A percentile compares a stretch with the other conserved stretches of the same genome.
These are phyloP conservation scores for Protomyctophum bolini DNA, from an alignment of 2,113 vertebrate genomes.

Conservation along the genomic window DNA sequence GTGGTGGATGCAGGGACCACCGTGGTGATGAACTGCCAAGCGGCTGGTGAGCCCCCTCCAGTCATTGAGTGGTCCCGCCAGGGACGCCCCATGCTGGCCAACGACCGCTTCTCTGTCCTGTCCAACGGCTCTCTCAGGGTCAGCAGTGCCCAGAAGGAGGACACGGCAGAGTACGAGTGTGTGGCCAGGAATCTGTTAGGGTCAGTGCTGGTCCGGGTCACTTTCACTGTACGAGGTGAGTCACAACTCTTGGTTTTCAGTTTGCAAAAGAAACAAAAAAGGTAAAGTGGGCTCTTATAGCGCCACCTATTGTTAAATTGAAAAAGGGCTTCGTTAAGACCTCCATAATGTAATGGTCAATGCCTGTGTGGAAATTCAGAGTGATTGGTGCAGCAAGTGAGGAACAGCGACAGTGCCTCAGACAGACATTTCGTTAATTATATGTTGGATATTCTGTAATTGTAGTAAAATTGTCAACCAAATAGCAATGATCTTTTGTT, in stretches of 20 bases:
- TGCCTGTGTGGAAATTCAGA: no score
- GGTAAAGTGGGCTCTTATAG: no score
- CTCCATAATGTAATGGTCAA: no score
- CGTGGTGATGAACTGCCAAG: conserved; percentile 87
- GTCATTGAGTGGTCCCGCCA: conserved; percentile 85
- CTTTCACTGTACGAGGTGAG: conserved; percentile 88
- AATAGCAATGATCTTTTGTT: neutral
- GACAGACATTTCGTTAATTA: no score
- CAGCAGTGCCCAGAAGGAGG: conserved; percentile 82
- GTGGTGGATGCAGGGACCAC: conserved; percentile 84
- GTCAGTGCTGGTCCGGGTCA: conserved; percentile 81
- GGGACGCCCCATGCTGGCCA: conserved; percentile 76
- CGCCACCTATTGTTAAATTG: no score
- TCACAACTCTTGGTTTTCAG: neutral
- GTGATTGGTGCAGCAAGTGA: no score
- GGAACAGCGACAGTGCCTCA: no score
- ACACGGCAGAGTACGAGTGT: conserved; percentile 91
- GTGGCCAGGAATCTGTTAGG: conserved; percentile 91
- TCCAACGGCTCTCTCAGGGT: conserved; percentile 87
- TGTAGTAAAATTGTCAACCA: no score
- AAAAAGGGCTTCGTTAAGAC: no score
- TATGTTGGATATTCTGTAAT: no score
- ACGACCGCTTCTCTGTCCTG: conserved; percentile 76
- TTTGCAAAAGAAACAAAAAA: no score
- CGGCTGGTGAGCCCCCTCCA: conserved; percentile 87